phyloP scores from a whole-genome alignment of 2,113 vertebrate species.

The Myocastor coypus region DNA sequence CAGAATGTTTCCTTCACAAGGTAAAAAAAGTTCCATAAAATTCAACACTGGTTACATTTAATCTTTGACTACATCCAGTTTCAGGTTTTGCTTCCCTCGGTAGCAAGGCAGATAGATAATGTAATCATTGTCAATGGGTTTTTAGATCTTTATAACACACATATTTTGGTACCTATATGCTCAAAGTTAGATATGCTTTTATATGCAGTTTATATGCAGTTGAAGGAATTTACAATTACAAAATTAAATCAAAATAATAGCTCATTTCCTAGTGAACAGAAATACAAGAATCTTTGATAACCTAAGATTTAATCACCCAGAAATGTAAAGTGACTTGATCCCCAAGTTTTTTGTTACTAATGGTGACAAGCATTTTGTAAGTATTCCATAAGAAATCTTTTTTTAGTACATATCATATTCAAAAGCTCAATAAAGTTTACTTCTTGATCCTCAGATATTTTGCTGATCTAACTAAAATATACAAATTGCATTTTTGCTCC shows the following conservation, averaged over 20 bases:
- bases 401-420: constrained; percentile 24
- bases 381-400: constrained; percentile 25
- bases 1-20: background rate
- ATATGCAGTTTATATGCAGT: background rate
- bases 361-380: background rate
- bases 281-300: constrained; percentile 26
- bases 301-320: constrained; percentile 26
- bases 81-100: constrained; percentile 29
- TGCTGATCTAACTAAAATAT: constrained; percentile 17
- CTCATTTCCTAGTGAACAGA: constrained; percentile 24
- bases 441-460: background rate
- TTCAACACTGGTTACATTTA: background rate
- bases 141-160: background rate
- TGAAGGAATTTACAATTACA: background rate
- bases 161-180: background rate
- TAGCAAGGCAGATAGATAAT: background rate
- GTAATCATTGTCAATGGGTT: background rate
- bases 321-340: background rate
- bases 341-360: background rate
- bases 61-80: background rate
- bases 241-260: constrained; percentile 53
- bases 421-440: constrained; percentile 44
- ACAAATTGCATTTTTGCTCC: constrained; percentile 23
- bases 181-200: background rate
- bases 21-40: background rate